Base-by-base conservation (phyloP, 2,113 vertebrate species). In the Seriola aureovittata region DNA sequence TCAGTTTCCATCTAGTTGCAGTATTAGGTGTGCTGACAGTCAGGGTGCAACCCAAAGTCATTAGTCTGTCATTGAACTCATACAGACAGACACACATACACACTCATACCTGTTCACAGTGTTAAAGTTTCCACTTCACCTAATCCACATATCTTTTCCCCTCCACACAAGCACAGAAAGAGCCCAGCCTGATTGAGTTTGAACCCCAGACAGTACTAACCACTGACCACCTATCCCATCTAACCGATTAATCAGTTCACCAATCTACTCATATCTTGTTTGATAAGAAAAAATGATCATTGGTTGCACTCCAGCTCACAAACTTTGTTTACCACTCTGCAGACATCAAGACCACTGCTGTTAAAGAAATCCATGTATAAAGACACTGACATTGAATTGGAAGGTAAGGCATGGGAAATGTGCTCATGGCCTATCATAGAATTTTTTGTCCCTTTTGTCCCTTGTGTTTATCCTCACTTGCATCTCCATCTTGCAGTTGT, bases 311-410 rank as follows among this genome's bases (percentile, higher is more conserved):
- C 8, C 16, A 19, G 8, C 34, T 88, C 4, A 52, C 11, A 62
- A 50, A 42, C n/a, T 25, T 42, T 17, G 8, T 78, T 54, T 74
- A 40, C 44, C 60, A 0, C 62, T 69, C 42, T 79, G 62, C 93
- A 97, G 97, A 94, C 91, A 38, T 95, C 96, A 81, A 94, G 91
- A 84, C 95, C 95, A 14, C 85, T 97, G 78, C 73, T 96, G 72
- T 92, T 97, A 84, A 95, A 75, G 64, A 97, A 97, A 90, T 96
- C 95, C 54, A 95, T 97, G 96, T 97, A 96, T 89, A 96, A 93
- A 85, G 91, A 92, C 76, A 97, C 97, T 38, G 94, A 97, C 34
- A 94, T 97, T 87, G 86, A 93, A 67, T 58, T 97, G 78, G 95
- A 95, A 94, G 93, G 97, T 97, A 93, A 94, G 93, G 78, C 10